These are phyloP conservation scores for Pseudomyrmex gracilis DNA, from an alignment of 1,140 invertebrate species.

Conservation along the genomic window DNA sequence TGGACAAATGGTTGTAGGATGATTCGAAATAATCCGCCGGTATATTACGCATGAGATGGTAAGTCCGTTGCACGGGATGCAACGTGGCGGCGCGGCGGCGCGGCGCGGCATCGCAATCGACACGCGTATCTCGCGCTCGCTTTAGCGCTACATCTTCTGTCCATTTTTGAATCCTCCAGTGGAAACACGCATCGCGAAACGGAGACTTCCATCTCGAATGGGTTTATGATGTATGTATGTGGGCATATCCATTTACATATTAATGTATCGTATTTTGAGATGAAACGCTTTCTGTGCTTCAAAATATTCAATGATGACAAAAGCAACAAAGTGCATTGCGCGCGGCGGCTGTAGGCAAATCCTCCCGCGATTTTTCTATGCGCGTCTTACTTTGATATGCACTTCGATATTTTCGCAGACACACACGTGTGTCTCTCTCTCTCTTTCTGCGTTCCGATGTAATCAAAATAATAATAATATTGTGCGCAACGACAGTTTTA, in stretches of 20 bases:
- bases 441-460: constrained; percentile 1
- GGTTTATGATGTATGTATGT: constrained; percentile 49
- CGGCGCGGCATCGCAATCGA: constrained; percentile 36
- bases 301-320: constrained; percentile 62
- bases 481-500: not conserved
- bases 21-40: constrained; percentile 28
- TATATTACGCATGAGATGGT: constrained; percentile 48
- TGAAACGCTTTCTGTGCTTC: constrained; percentile 57
- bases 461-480: constrained; percentile 9
- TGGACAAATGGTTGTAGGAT: constrained; percentile 26
- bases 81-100: not conserved
- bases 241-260: constrained; percentile 60
- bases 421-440: constrained; percentile 2
- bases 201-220: constrained; percentile 55
- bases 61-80: constrained; percentile 36
- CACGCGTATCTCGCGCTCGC: constrained; percentile 53
- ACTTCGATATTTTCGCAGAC: not conserved
- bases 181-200: constrained; percentile 50
- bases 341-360: constrained; percentile 18
- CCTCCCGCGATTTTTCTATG: constrained; percentile 31
- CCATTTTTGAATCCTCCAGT: constrained; percentile 52
- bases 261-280: constrained; percentile 61
- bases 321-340: constrained; percentile 53
- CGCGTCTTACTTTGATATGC: constrained; percentile 33
- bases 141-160: constrained; percentile 56